Conservation (phyloP, 2,797 vertebrate genomes). For the Anomalospiza imberbis region DNA sequence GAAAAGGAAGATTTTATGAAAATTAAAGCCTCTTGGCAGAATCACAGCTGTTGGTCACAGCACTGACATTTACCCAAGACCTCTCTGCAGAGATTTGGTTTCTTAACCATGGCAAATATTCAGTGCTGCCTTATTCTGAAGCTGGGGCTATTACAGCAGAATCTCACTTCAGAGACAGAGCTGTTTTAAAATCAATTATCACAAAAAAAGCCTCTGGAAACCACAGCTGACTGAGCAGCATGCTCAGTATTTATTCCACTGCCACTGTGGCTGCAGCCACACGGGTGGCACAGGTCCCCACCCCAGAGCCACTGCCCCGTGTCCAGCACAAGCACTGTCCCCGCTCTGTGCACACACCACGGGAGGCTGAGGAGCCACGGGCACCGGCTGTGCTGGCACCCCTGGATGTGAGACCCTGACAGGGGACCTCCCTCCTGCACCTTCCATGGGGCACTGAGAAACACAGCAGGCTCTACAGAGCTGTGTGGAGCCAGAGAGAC, state of each 20-base stretch:
- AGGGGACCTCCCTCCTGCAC: not conserved
- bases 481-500: not conserved
- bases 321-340: not conserved
- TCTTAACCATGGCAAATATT: not conserved
- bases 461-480: not conserved
- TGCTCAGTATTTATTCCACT: not conserved
- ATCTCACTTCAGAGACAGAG: not conserved
- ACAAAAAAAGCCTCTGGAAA: not conserved
- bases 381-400: too few species aligned
- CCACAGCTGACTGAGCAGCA: not conserved
- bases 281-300: rapidly evolving
- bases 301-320: not conserved
- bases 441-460: not conserved
- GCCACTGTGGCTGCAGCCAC: not conserved
- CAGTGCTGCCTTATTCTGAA: not conserved
- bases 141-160: not conserved
- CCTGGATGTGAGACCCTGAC: not conserved
- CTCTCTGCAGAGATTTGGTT: not conserved
- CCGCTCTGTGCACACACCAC: not conserved
- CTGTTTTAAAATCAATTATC: not conserved
- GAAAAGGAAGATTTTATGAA: not conserved
- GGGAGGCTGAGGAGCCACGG: not conserved
- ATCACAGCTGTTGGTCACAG: not conserved
- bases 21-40: not conserved
- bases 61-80: not conserved